Percentiles rank a stretch among this genome's conserved stretches.
Conservation (phyloP, 2,113 vertebrate genomes). For the Xiphias gladius region DNA sequence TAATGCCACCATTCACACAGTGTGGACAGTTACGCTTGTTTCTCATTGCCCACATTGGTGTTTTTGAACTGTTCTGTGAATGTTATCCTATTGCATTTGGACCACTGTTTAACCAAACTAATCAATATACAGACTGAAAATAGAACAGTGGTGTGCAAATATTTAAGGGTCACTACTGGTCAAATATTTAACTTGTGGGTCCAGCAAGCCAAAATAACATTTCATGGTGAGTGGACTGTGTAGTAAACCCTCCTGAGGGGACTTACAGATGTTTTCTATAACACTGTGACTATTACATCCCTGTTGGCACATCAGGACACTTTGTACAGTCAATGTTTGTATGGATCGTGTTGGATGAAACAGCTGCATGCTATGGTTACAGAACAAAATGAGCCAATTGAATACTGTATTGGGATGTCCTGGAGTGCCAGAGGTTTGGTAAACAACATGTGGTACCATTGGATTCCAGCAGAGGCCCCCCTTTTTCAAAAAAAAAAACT, state of each 20-base stretch:
- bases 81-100: slow-evolving; percentile 20
- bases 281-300: not conserved
- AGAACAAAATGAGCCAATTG: slow-evolving; percentile 19
- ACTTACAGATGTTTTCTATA: not conserved
- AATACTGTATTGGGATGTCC: slow-evolving; percentile 49
- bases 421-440: slow-evolving; percentile 47
- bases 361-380: slow-evolving; percentile 5
- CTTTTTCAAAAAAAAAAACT: slow-evolving; percentile 56
- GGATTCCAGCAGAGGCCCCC: slow-evolving; percentile 74
- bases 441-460: slow-evolving; percentile 80
- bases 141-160: slow-evolving; percentile 47
- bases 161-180: slow-evolving; percentile 18
- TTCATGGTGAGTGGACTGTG: not conserved
- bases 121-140: slow-evolving; percentile 69
- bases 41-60: not conserved
- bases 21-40: not conserved
- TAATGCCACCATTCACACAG: not conserved
- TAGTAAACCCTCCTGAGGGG: not conserved
- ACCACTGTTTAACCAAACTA: slow-evolving; percentile 38
- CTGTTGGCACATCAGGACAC: not conserved
- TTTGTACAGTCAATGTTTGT: not conserved
- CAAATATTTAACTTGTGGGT: slow-evolving; percentile 37
- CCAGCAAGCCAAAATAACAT: slow-evolving; percentile 22
- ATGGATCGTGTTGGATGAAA: slow-evolving; percentile 32
- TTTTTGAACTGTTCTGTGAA: slow-evolving; percentile 59